Evolutionary conservation across 2,797 vertebrate genomes (phyloP).

Genomic region (Martes flavigula): DNA sequence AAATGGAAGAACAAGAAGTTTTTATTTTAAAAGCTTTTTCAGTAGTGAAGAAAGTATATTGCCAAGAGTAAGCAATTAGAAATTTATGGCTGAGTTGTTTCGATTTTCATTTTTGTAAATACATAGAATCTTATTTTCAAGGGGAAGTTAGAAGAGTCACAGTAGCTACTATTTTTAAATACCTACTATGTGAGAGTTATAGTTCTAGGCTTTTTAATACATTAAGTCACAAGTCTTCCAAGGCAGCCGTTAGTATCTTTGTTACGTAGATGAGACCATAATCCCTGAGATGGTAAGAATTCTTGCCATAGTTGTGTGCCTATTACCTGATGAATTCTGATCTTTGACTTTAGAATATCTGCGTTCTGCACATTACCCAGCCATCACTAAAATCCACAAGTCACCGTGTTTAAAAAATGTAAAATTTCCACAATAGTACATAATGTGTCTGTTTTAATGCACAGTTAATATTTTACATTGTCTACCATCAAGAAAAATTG

Average conservation of each 20-base stretch:
- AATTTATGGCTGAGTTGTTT: background rate
- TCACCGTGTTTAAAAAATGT: background rate
- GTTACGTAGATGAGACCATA: background rate
- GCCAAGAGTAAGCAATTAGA: background rate
- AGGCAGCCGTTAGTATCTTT: background rate
- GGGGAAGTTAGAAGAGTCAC: background rate
- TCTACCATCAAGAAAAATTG: background rate
- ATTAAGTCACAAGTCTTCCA: background rate
- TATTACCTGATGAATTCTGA: background rate
- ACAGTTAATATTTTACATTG: background rate
- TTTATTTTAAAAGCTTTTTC: conserved; percentile 21
- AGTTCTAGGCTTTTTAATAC: background rate
- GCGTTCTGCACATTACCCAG: background rate
- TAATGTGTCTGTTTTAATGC: background rate
- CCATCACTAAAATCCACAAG: background rate
- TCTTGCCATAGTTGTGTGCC: background rate
- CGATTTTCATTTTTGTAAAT: background rate
- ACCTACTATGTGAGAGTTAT: background rate
- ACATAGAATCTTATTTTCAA: background rate
- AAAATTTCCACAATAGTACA: background rate
- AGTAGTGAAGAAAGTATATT: background rate
- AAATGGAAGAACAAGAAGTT: background rate
- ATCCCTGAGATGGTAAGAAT: background rate
- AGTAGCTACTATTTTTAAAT: background rate
- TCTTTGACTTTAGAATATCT: background rate